Evolutionary conservation across 2,888 invertebrate genomes (phyloP).

Genomic region (Drosophila paracracens): DNA sequence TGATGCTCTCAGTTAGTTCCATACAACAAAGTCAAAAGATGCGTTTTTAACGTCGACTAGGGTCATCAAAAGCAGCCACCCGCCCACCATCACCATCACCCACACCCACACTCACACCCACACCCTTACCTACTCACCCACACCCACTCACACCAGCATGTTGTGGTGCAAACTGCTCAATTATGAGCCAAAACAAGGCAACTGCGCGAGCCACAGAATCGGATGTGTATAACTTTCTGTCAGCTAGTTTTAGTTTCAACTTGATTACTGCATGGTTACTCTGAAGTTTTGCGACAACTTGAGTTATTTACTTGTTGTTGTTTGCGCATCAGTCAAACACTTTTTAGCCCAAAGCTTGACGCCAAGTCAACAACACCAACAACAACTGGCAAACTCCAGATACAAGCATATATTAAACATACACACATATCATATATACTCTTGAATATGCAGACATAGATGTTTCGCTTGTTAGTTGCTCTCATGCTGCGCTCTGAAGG

Average conservation of each 20-base stretch:
- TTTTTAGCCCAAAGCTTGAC: slow-evolving; percentile 31
- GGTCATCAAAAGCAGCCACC: slow-evolving; percentile 18
- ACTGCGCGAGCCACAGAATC: slow-evolving; percentile 7
- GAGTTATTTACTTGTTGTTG: slow-evolving; percentile 54
- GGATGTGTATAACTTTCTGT: slow-evolving; percentile 10
- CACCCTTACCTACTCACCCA: background rate
- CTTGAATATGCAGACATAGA: background rate
- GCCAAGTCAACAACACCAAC: background rate
- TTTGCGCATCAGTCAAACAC: slow-evolving; percentile 54
- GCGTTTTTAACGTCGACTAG: slow-evolving; percentile 10
- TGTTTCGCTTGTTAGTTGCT: slow-evolving; percentile 3
- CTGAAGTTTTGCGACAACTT: slow-evolving; percentile 43
- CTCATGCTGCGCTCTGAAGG: background rate
- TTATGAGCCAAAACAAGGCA: slow-evolving; percentile 61
- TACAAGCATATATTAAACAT: background rate
- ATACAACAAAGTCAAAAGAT: slow-evolving; percentile 38
- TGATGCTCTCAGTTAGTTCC: slow-evolving; percentile 46
- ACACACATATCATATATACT: background rate
- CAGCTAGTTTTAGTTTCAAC: slow-evolving; percentile 59
- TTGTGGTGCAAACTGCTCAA: slow-evolving; percentile 78
- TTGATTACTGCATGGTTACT: slow-evolving; percentile 64
- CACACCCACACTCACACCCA: background rate
- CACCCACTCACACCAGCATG: slow-evolving; percentile 13
- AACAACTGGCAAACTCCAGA: background rate
- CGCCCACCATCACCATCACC: background rate